Percentiles rank a stretch among this genome's conserved stretches.
Evolutionary conservation across 2,888 invertebrate species (phyloP).

Genomic region (Nemapogon koenigi): DNA sequence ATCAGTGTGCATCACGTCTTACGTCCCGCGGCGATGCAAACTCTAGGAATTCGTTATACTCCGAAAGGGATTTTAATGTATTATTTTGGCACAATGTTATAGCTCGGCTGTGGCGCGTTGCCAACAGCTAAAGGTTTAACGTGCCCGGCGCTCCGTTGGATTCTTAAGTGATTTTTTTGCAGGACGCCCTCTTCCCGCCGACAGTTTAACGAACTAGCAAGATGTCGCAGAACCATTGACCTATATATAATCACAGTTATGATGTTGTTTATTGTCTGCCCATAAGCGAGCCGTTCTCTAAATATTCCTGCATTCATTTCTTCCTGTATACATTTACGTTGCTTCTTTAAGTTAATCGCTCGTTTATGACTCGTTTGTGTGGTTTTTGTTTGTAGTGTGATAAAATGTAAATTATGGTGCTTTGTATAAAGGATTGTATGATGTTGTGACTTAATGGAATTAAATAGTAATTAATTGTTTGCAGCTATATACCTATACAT

Average conservation of each 20-base stretch:
- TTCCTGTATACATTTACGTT: too few species aligned
- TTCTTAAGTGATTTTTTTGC: conserved; percentile 58
- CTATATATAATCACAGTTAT: conserved; percentile 47
- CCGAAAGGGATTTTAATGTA: conserved; percentile 50
- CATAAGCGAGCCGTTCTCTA: conserved; percentile 33
- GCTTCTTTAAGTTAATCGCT: too few species aligned
- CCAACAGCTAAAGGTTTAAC: conserved; percentile 54
- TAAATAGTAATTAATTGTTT: too few species aligned
- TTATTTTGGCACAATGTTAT: conserved; percentile 54
- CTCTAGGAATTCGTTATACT: conserved; percentile 39
- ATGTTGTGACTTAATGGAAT: too few species aligned
- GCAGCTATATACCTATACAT: too few species aligned
- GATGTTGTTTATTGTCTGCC: conserved; percentile 34
- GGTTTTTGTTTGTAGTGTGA: too few species aligned
- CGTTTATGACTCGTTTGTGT: too few species aligned
- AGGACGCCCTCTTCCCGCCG: conserved; percentile 29
- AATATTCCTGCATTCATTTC: too few species aligned
- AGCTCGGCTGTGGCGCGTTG: conserved; percentile 37
- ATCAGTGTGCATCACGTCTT: conserved; percentile 13
- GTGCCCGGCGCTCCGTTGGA: conserved; percentile 37
- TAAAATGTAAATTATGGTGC: too few species aligned
- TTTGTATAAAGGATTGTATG: too few species aligned
- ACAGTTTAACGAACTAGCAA: conserved; percentile 51
- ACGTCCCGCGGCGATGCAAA: conserved; percentile 28
- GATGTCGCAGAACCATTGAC: conserved; percentile 48